A percentile compares a stretch with the other conserved stretches of the same genome.
phyloP scores from a whole-genome alignment of 2,797 vertebrate species.

The Miichthys miiuy region DNA sequence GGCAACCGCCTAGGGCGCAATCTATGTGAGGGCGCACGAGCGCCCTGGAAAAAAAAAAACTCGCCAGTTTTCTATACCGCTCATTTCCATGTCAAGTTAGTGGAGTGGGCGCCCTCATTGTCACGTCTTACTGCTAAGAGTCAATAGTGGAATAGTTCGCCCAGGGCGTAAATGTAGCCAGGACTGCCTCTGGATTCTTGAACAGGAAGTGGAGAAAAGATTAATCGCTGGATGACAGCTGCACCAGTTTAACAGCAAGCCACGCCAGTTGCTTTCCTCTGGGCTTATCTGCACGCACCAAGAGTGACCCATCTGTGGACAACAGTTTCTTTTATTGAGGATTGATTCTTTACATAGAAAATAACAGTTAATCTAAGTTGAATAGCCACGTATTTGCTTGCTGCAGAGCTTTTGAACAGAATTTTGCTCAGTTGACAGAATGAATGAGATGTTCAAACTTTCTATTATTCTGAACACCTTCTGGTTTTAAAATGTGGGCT shows the following conservation, averaged over 20 bases:
- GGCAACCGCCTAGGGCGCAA: too few species aligned
- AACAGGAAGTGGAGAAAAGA: constrained; percentile 48
- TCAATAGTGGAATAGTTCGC: too few species aligned
- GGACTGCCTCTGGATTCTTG: background rate
- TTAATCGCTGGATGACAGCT: constrained; percentile 28
- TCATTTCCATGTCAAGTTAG: too few species aligned
- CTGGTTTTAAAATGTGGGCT: too few species aligned
- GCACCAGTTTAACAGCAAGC: constrained; percentile 25
- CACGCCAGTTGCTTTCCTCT: constrained; percentile 9
- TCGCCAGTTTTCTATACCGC: too few species aligned
- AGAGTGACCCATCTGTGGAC: background rate
- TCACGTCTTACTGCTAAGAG: too few species aligned
- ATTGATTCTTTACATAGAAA: background rate
- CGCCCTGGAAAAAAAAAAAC: too few species aligned
- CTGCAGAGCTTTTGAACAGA: background rate
- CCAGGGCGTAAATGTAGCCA: too few species aligned
- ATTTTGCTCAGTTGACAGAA: background rate
- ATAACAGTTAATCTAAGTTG: background rate
- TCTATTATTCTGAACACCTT: too few species aligned
- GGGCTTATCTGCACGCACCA: background rate
- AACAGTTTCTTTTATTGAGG: background rate
- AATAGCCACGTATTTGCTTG: too few species aligned
- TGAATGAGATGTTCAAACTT: background rate
- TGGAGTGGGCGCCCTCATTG: too few species aligned
- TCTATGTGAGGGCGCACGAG: too few species aligned